Percentiles rank a stretch among this genome's conserved stretches.
Conservation (phyloP, 2,888 invertebrate species). For the Trilocha varians region DNA sequence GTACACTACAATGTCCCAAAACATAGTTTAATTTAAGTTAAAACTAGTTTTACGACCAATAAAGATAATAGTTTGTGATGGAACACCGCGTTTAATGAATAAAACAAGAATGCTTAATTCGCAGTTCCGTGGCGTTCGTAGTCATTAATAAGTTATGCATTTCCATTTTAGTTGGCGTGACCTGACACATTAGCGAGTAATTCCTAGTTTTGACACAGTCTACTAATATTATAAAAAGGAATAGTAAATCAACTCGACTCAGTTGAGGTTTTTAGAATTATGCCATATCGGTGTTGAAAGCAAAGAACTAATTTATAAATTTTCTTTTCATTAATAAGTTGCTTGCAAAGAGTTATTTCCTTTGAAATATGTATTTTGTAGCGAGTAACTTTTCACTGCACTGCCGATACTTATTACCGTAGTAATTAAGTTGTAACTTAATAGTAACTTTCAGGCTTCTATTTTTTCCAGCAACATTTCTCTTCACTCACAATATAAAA, state of each 20-base stretch:
- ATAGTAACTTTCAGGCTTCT: no score
- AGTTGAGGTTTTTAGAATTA: no score
- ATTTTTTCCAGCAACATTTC: no score
- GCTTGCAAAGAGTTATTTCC: no score
- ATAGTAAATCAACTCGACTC: background rate
- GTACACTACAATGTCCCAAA: background rate
- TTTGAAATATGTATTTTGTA: no score
- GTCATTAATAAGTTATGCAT: conserved; percentile 6
- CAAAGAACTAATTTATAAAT: no score
- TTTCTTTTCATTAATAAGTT: no score
- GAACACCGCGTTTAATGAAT: background rate
- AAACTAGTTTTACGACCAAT: background rate
- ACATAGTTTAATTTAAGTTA: background rate
- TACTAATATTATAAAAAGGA: background rate
- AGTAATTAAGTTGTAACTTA: no score
- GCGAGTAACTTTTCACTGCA: no score
- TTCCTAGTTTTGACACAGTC: conserved; percentile 11
- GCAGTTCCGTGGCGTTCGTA: background rate
- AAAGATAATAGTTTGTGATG: background rate
- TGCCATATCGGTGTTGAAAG: no score
- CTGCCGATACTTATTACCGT: no score
- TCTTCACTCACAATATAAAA: no score
- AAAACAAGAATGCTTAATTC: background rate
- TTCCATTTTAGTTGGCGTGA: conserved; percentile 14
- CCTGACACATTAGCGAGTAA: conserved; percentile 12